Percentiles rank a stretch among this genome's conserved stretches.
Conservation (phyloP, 2,797 vertebrate genomes). For the Distichodus sexfasciatus region DNA sequence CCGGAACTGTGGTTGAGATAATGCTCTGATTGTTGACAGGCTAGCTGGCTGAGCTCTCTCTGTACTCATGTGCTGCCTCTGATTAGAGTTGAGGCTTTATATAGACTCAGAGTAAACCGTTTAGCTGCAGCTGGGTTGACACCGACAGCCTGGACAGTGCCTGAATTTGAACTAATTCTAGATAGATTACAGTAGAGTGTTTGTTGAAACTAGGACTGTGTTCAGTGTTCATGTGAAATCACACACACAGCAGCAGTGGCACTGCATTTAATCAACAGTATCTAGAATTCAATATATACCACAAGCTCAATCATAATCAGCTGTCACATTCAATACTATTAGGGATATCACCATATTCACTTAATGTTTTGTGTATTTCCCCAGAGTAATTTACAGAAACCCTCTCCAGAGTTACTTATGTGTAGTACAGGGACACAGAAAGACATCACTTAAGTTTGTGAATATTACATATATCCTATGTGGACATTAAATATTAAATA, state of each 20-base stretch:
- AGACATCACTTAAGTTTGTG: no score
- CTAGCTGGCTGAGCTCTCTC: background rate
- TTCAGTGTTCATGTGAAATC: background rate
- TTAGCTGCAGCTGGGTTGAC: conserved; percentile 44
- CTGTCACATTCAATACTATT: background rate
- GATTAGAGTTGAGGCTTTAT: conserved; percentile 21
- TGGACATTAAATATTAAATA: no score
- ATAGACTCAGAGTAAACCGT: conserved; percentile 34
- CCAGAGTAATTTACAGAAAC: background rate
- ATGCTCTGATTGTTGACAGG: background rate
- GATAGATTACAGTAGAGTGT: conserved; percentile 7
- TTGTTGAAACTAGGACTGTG: background rate
- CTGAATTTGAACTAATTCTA: conserved; percentile 22
- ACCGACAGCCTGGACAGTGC: background rate
- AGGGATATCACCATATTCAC: background rate
- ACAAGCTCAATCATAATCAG: no score
- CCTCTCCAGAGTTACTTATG: background rate
- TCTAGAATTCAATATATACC: no score
- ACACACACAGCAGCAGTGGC: background rate
- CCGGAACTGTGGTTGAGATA: background rate
- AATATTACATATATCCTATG: background rate
- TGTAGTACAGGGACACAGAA: no score
- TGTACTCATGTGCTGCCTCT: conserved; percentile 6
- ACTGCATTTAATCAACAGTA: no score
- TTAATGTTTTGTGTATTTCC: background rate